Base-by-base conservation (phyloP, 2,797 vertebrate genomes). In the Sebastolobus altivelis region DNA sequence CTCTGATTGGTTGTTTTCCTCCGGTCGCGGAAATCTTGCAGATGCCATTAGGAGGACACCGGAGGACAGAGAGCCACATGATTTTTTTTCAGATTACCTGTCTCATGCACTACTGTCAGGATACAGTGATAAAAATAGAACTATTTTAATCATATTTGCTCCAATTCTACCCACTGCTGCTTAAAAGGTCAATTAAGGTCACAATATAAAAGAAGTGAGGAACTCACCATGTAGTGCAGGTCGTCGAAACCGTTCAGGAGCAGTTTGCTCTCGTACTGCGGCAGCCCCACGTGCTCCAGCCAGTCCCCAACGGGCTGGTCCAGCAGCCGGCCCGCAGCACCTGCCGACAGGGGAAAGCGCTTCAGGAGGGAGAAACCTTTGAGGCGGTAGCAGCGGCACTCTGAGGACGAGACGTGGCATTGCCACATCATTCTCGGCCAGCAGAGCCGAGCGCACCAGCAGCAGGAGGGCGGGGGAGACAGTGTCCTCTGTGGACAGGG, bases 241-340 rank as follows among this genome's bases (percentile, higher is more conserved):
- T 99, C 98, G 1, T 99, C 99, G 2, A 99, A 99, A 79, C 99
- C 99, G 1, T 99, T 99, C 46, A 99, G 95, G 27, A 99, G 97
- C 86, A 99, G 95, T 88, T 97, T 99, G 93, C 98, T 99, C 96
- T 99, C 99, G 10, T 99, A 98, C 88, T 99, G 99, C 77, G 97
- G 97, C 94, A 99, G 96, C 75, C 98, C 98, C 20, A 98, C 92
- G n/a, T 97, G 96, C 93, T 98, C 98, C 95, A 99, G 96, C 99
- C 99, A 99, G 94, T 99, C 97, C 27, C 98, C 98, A 8, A 99
- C 97, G 0, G 97, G 97, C 96, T 98, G 98, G 87, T 98, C 97
- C 95, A 97, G 95, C 80, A 96, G 94, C 85, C 96, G 96, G 49
- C 89, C 91, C 1, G 93, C 87, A n/a, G 93, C 94, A 90, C 96